Base-by-base conservation (phyloP, 2,113 vertebrate genomes). In the Parus major region DNA sequence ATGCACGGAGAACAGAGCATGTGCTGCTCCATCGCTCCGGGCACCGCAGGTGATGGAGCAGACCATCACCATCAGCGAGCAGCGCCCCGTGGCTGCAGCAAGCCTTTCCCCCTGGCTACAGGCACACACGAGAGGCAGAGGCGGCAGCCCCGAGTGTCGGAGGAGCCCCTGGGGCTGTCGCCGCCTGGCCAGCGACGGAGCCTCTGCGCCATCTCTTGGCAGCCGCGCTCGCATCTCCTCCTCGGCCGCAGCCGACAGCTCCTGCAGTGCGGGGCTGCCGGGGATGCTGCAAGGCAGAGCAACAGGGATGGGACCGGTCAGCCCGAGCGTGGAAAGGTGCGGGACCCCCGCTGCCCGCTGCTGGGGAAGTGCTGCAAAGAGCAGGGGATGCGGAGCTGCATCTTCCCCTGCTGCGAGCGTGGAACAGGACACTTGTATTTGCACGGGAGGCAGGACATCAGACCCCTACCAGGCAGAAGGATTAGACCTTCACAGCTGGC, bases 151-250 rank as follows among this genome's bases (percentile, higher is more conserved):
- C 22, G 4, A 0, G 52, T 5, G 16, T 1, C 1, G 35, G 59
- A 35, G 25, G 39, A 3, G 16, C n/a, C 5, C 47, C 66, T 16
- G 15, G 3, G 68, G 35, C 70, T 29, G 17, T 42, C 42, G 42
- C 2, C 24, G 14, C 25, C 46, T 36, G 68, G 68, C 88, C 84
- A 60, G 92, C 15, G 63, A 90, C 78, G 72, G 97, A 86, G 92
- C 95, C 96, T 90, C 95, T 25, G 60, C 94, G 95, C 97, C 96
- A 96, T 86, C 97, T 97, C 93, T 94, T 69, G 97, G 97, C 92
- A 73, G 88, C 90, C 47, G 28, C 1, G 10, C 82, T 70, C 49
- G 86, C 88, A 55, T 84, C 39, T 17, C 61, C 75, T 13, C 49
- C 6, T 3, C 55, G 11, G 59, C 5, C 15, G 56, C 39, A 42